Base-by-base conservation (phyloP, 2,797 vertebrate genomes). In the Sebastes hubbsi region DNA sequence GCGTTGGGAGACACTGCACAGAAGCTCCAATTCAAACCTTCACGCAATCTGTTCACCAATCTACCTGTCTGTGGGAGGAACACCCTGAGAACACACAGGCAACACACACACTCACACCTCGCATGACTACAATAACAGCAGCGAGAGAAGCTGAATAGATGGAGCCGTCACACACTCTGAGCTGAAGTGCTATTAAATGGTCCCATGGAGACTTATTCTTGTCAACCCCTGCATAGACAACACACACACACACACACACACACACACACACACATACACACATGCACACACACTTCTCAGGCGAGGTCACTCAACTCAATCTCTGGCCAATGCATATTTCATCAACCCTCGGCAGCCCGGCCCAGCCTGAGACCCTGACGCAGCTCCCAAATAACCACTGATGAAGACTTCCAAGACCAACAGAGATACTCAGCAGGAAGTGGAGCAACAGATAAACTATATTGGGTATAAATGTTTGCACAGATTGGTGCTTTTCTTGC, bases 251-350 rank as follows among this genome's bases (percentile, higher is more conserved):
- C 60, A 34, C 59, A n/a, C 36, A 69, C 38, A 84, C 64, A 38
- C 30, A 6, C 60, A 27, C 30, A 27, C 38, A 84, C 25, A 14
- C 55, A 16, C 49, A 74, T 16, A 84, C 64, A 42, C 24, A 27
- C 38, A 84, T 32, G 20, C 55, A 16, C 49, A 74, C 42, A 84
- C 64, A 42, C 24, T 67, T 59, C 10, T 70, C 29, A 61, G 65
- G n/a, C 64, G 49, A 84, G 84, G 82, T 83, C 81, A 69, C 60
- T 76, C 87, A 67, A 72, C 82, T 89, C 83, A 82, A 71, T 87
- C 86, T 83, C 59, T 29, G 68, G 46, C 55, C 70, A 24, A 82
- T 88, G 80, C 85, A 87, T 92, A 82, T 87, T 86, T 89, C 59
- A 91, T 88, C 46, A 67, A 62, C 42, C 52, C n/a, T 29, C n/a